phyloP scores from a whole-genome alignment of 1,140 invertebrate species.

The Planococcus citri region DNA sequence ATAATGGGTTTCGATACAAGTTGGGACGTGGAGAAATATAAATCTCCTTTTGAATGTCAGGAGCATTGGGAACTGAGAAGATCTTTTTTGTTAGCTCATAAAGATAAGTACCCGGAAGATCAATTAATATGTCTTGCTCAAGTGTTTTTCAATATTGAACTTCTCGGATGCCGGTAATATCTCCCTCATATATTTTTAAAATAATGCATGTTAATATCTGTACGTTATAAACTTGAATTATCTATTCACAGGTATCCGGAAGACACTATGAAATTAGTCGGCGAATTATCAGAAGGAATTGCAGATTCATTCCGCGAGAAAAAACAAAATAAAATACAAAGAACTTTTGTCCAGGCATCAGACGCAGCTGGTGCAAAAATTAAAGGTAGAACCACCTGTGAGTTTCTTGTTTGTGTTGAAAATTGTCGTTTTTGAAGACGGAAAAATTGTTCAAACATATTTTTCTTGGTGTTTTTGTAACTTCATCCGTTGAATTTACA shows the following conservation, averaged over 20 bases:
- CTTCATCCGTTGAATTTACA: no score
- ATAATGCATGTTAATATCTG: no score
- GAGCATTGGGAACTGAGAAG: constrained; percentile 68
- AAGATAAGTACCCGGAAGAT: constrained; percentile 55
- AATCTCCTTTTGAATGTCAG: constrained; percentile 58
- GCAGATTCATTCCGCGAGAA: constrained; percentile 51
- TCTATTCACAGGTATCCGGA: constrained; percentile 52
- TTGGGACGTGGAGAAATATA: constrained; percentile 53
- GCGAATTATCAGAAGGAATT: constrained; percentile 56
- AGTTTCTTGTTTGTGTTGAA: constrained; percentile 29
- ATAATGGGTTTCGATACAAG: constrained; percentile 29
- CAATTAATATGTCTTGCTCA: constrained; percentile 65
- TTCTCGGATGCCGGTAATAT: constrained; percentile 62
- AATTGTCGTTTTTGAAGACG: background rate
- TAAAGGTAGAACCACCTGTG: constrained; percentile 45
- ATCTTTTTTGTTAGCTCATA: constrained; percentile 59
- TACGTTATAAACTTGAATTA: no score
- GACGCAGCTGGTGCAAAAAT: constrained; percentile 54
- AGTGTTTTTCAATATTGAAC: constrained; percentile 69
- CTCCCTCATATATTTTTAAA: background rate
- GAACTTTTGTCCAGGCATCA: constrained; percentile 63
- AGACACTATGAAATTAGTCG: constrained; percentile 62
- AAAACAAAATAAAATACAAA: constrained; percentile 50
- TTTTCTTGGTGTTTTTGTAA: no score
- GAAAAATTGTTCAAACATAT: no score